phyloP scores from a whole-genome alignment of 2,888 invertebrate species.

The Eumerus sabulonum region DNA sequence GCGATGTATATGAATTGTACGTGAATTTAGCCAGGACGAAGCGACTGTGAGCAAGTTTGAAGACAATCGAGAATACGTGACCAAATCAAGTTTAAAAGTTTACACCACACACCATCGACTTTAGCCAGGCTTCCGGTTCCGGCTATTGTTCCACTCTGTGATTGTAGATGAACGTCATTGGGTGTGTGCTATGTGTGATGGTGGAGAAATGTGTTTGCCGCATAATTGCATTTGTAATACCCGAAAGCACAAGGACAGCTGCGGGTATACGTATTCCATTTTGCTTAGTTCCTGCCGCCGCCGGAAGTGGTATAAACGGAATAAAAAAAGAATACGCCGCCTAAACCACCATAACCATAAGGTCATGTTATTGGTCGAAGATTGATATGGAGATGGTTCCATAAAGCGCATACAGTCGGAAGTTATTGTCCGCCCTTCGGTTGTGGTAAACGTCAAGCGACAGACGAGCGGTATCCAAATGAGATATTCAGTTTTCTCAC shows the following conservation, averaged over 20 bases:
- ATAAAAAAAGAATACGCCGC: conserved; percentile 25
- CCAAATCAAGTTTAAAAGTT: conserved; percentile 66
- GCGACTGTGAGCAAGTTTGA: conserved; percentile 39
- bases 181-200: too few species aligned
- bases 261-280: conserved; percentile 41
- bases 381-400: conserved; percentile 28
- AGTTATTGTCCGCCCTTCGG: conserved; percentile 30
- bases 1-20: neutral
- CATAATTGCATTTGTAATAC: conserved; percentile 65
- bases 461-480: neutral
- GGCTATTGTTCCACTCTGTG: conserved; percentile 24
- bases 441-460: conserved; percentile 12
- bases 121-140: neutral
- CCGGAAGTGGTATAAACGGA: conserved; percentile 54
- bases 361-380: conserved; percentile 39
- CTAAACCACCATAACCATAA: conserved; percentile 14
- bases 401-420: conserved; percentile 50
- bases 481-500: neutral
- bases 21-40: conserved; percentile 28
- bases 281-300: conserved; percentile 45
- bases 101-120: conserved; percentile 5
- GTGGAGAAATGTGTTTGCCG: conserved; percentile 54
- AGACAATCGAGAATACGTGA: conserved; percentile 66
- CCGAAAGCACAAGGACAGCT: conserved; percentile 35
- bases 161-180: too few species aligned